These are phyloP conservation scores for Aphelenchoides fujianensis DNA, from an alignment of 1,140 invertebrate genomes.

Conservation along the genomic window DNA sequence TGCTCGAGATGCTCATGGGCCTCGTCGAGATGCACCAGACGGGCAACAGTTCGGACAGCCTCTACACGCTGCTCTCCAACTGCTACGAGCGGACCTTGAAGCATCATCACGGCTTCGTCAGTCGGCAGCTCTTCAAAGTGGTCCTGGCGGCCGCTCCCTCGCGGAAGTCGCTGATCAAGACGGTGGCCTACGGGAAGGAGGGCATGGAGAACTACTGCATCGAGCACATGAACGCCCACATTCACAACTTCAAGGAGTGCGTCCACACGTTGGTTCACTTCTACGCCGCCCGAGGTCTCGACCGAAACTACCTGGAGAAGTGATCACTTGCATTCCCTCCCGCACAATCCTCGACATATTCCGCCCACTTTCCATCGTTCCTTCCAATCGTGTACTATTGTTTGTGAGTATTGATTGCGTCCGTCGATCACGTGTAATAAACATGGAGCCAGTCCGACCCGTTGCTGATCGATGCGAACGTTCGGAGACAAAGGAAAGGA, in stretches of 20 bases:
- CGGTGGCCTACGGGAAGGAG: constrained; percentile 48
- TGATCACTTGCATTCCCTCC: not conserved
- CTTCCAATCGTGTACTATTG: too few species aligned
- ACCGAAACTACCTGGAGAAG: constrained; percentile 19
- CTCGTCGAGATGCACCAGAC: constrained; percentile 39
- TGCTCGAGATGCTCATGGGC: constrained; percentile 39
- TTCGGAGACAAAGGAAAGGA: too few species aligned
- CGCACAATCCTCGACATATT: too few species aligned
- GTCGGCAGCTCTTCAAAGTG: constrained; percentile 50
- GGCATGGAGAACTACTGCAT: constrained; percentile 42
- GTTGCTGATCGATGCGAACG: too few species aligned
- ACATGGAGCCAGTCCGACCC: too few species aligned
- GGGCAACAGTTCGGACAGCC: constrained; percentile 35
- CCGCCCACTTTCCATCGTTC: too few species aligned
- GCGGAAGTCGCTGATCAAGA: constrained; percentile 38
- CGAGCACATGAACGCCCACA: constrained; percentile 38
- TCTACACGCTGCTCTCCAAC: constrained; percentile 23
- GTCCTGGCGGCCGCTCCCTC: constrained; percentile 48
- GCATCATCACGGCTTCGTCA: constrained; percentile 46
- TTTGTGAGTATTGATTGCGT: too few species aligned
- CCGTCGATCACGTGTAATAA: too few species aligned
- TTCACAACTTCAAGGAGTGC: constrained; percentile 43
- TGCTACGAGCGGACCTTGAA: constrained; percentile 46
- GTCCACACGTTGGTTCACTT: constrained; percentile 41
- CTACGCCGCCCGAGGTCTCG: constrained; percentile 41